phyloP scores from a whole-genome alignment of 2,888 invertebrate genomes.

The Incurvaria masculella region DNA sequence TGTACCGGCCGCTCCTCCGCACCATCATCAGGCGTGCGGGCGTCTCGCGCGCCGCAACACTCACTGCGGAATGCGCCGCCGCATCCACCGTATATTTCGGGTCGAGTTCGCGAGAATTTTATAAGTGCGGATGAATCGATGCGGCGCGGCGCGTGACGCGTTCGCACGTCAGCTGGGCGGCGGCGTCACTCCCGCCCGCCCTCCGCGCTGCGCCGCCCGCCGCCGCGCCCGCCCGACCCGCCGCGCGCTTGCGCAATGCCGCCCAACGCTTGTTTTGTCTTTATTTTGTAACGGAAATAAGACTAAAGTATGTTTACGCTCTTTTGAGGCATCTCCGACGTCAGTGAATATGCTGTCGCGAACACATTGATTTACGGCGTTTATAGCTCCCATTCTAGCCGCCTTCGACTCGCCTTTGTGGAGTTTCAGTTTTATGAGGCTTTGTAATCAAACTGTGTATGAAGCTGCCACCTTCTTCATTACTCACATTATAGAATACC shows the following conservation, averaged over 20 bases:
- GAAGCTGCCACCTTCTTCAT: no score
- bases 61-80: background rate
- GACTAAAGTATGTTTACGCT: background rate
- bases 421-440: no score
- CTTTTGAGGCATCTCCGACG: background rate
- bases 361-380: background rate
- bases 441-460: no score
- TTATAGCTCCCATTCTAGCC: background rate
- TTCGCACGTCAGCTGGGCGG: constrained; percentile 20
- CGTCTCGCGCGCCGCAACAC: background rate
- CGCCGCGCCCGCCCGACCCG: constrained; percentile 22
- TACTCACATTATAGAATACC: no score
- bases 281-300: background rate
- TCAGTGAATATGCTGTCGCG: background rate
- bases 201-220: constrained; percentile 40
- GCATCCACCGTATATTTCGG: background rate
- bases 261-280: constrained; percentile 8
- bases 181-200: constrained; percentile 15
- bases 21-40: constrained; percentile 38
- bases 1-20: constrained; percentile 51
- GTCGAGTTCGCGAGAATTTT: background rate
- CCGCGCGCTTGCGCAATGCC: constrained; percentile 7
- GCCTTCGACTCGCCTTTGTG: no score
- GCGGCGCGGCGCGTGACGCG: constrained; percentile 6
- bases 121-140: background rate